Conservation (phyloP, 2,113 vertebrate species). For the Coryphaenoides rupestris region DNA sequence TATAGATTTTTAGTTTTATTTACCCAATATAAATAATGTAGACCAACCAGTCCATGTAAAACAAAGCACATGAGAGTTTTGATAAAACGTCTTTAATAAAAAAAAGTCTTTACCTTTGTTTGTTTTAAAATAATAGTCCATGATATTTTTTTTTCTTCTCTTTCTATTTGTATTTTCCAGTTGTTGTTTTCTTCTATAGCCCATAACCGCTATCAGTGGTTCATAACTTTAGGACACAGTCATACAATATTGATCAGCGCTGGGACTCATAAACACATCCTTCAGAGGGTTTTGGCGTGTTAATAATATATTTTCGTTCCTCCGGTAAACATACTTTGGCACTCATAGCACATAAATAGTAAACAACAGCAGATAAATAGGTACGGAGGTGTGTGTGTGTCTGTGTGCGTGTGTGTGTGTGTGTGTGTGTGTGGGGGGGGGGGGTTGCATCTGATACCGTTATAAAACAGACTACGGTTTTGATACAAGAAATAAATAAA, state of each 20-base stretch:
- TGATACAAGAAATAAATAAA: too few relatives aligned
- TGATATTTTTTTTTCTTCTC: neutral
- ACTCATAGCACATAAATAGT: constrained; percentile 69
- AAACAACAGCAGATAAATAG: constrained; percentile 57
- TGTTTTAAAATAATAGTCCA: neutral
- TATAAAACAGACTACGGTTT: too few relatives aligned
- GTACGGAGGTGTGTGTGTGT: too few relatives aligned
- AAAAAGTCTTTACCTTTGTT: neutral
- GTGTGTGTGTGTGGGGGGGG: too few relatives aligned
- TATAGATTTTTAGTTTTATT: too few relatives aligned
- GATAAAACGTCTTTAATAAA: neutral
- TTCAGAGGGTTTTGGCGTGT: constrained; percentile 71
- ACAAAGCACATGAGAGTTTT: too few relatives aligned
- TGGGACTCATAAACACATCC: constrained; percentile 84
- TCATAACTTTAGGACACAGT: constrained; percentile 60
- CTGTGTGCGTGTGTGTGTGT: too few relatives aligned
- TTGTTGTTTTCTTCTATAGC: constrained; percentile 12
- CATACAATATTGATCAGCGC: constrained; percentile 86
- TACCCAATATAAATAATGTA: too few relatives aligned
- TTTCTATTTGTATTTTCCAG: constrained; percentile 16
- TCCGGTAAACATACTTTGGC: constrained; percentile 67
- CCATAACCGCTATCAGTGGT: constrained; percentile 44
- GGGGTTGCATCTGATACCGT: neutral
- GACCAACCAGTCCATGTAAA: too few relatives aligned
- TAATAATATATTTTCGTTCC: constrained; percentile 73